A percentile compares a stretch with the other conserved stretches of the same genome.
Conservation (phyloP, 1,140 invertebrate species). For the Bombus pyrosoma region DNA sequence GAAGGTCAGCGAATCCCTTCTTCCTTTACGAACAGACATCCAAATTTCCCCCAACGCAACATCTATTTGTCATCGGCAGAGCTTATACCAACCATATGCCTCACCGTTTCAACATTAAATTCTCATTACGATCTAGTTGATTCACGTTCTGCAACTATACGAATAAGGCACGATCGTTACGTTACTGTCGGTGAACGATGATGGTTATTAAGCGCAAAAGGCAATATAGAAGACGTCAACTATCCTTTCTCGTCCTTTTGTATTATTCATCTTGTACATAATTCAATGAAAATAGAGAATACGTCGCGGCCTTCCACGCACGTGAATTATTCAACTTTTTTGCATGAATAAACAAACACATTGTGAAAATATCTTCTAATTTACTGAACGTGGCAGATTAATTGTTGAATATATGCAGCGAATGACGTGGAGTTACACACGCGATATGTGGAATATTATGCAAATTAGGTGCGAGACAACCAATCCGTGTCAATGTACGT, state of each 20-base stretch:
- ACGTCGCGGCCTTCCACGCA: too few species aligned
- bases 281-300: background rate
- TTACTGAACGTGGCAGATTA: background rate
- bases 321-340: too few species aligned
- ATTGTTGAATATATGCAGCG: background rate
- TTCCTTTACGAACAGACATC: background rate
- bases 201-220: background rate
- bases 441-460: background rate
- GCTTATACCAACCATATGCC: background rate
- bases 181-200: too few species aligned
- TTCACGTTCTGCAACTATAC: background rate
- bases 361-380: background rate
- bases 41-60: background rate
- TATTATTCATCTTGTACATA: background rate
- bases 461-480: conserved; percentile 5
- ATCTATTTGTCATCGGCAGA: background rate
- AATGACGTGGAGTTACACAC: background rate
- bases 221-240: too few species aligned
- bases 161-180: background rate
- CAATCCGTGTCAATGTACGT: background rate
- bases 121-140: background rate
- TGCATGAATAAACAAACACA: too few species aligned
- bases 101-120: background rate
- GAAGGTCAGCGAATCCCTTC: background rate
- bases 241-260: background rate